Conservation (phyloP, 2,888 invertebrate genomes). For the Dryobota labecula region DNA sequence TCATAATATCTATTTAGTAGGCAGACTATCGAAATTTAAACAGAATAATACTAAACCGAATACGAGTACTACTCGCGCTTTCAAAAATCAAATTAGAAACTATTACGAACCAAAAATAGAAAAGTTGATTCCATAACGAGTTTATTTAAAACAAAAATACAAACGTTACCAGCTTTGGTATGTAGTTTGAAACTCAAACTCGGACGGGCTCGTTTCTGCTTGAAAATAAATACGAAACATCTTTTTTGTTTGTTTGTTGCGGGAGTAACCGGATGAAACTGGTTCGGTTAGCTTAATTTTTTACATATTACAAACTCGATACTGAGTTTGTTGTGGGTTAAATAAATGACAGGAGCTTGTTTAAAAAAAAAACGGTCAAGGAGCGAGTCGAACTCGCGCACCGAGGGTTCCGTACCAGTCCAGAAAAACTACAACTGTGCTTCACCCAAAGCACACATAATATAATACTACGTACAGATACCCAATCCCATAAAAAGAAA, state of each 20-base stretch:
- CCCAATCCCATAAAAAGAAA: too few relatives aligned
- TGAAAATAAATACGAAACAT: constrained; percentile 43
- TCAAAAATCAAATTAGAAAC: constrained; percentile 26
- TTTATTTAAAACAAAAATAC: constrained; percentile 46
- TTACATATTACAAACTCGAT: constrained; percentile 7
- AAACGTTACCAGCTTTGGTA: constrained; percentile 40
- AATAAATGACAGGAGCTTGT: not conserved
- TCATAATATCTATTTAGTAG: not conserved
- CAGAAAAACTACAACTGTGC: too few relatives aligned
- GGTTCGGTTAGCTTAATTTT: constrained; percentile 8
- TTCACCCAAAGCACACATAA: too few relatives aligned
- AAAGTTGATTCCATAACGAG: constrained; percentile 34
- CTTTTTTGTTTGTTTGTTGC: constrained; percentile 39
- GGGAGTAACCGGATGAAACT: constrained; percentile 10
- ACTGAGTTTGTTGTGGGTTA: not conserved
- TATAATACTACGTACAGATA: too few relatives aligned
- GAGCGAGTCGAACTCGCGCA: too few relatives aligned
- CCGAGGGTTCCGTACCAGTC: too few relatives aligned
- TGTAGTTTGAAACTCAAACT: constrained; percentile 56
- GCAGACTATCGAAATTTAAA: not conserved
- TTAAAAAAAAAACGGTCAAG: too few relatives aligned
- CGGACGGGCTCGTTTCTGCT: constrained; percentile 8
- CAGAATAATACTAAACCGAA: not conserved
- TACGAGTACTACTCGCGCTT: not conserved
- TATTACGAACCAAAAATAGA: constrained; percentile 25